Evolutionary conservation across 2,113 vertebrate species (phyloP), one percentile per base, ranked within the genome.

Genomic region (Oryzias melastigma): DNA sequence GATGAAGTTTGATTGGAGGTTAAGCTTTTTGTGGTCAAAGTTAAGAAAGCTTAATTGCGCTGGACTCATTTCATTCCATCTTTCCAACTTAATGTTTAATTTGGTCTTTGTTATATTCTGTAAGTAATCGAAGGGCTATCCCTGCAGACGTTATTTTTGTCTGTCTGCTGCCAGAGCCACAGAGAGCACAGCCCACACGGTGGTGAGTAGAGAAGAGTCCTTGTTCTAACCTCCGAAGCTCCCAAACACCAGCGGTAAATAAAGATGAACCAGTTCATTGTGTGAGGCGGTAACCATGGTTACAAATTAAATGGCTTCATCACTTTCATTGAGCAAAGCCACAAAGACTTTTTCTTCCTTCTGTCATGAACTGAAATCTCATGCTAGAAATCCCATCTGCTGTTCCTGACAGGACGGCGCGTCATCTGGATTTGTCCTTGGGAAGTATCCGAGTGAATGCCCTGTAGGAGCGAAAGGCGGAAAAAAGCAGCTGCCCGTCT

Each of bases 141-240:
- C 35, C 35, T 35, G 35, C 10, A 12, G 35, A 35, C 8, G 10
- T 12, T 35, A 12, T 41, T 15, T 61, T 15, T 57, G 19, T 53
- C 49, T 35, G 7, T 59, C 43, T 54, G 29, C 16, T 40, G 57
- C 44, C 14, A 6, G 20, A 65, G 74, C 52, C 25, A 62, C 49
- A 64, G 68, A 35, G 68, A 76, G 60, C 63, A 43, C 54, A 68
- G 55, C 58, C 62, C 77, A 62, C 78, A 78, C 68, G 65, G 79
- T 53, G 65, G 5, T 62, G 70, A 79, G 73, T 45, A 35, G 50
- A 53, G 53, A 25, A 56, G 53, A 77, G 76, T 80, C 74, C 65
- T 75, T 78, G 80, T 63, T 68, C 69, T 76, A 58, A 80, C 77
- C 80, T 73, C 52, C 77, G 61, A 60, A 51, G 14, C 59, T 69